phyloP scores from a whole-genome alignment of 2,113 vertebrate genomes.

The Balaenoptera acutorostrata region DNA sequence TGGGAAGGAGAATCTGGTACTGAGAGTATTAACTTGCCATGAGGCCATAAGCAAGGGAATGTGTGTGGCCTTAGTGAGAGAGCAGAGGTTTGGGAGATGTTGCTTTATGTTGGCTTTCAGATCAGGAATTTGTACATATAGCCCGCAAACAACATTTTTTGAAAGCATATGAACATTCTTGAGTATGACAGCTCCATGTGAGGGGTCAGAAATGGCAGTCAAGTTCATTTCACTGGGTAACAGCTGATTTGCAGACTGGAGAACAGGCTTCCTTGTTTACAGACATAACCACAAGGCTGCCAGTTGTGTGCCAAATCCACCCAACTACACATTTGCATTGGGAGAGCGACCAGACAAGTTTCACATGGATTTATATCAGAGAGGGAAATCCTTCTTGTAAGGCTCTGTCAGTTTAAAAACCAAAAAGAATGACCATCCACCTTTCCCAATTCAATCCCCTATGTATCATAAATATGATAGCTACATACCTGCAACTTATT shows the following conservation, averaged over 20 bases:
- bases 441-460: neutral
- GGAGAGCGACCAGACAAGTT: neutral
- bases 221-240: neutral
- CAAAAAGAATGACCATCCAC: neutral
- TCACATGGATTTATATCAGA: no score
- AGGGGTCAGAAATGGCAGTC: neutral
- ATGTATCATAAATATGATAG: neutral
- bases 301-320: neutral
- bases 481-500: conserved; percentile 79
- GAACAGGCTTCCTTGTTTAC: neutral
- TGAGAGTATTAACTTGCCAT: no score
- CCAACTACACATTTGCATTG: neutral
- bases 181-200: neutral
- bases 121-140: neutral
- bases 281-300: neutral
- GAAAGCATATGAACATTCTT: neutral
- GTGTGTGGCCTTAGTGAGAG: neutral
- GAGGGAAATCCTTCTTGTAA: no score
- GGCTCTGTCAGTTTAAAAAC: neutral
- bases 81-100: neutral
- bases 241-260: neutral
- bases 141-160: neutral
- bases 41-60: neutral
- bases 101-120: neutral
- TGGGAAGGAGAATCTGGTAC: no score